Evolutionary conservation across 2,797 vertebrate genomes (phyloP), one percentile per base, ranked within the genome.

Genomic region (Acanthurus tractus): DNA sequence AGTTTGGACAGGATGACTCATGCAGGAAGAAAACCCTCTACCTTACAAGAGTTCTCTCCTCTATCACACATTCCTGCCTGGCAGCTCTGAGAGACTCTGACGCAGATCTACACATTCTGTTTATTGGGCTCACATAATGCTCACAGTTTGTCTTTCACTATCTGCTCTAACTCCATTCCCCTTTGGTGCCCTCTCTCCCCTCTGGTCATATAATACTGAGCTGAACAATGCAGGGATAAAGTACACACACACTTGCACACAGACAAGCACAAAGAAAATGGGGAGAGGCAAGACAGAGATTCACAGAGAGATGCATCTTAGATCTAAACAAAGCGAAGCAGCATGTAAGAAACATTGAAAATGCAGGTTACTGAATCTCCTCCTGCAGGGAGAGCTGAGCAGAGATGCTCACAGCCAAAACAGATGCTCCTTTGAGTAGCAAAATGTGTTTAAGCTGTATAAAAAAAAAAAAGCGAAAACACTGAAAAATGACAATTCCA

Each of bases 71-170:
- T 38, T 69, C 53, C 54, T 67, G 73, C 71, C 72, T 66, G 64
- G 63, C 80, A 59, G 65, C 72, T 74, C 69, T 57, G 64, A 89
- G 9, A 81, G 38, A 53, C 75, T 82, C 62, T 78, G 87, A 86
- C 59, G 36, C 1, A 2, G 12, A 7, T 76, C 71, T 53, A 64
- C 81, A 63, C 50, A 18, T 73, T 49, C 82, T 75, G 84, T 89
- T 89, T 63, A 44, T 67, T 76, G 79, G 72, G 70, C 87, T 92
- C 84, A 76, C 68, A 79, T 23, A 40, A 44, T 38, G 84, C 83
- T 86, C 89, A 85, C 78, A 76, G 66, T 79, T 86, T 74, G 86
- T 90, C 82, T 80, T 78, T 77, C 10, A 1, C 72, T 74, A 76
- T 86, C 71, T 74, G 64, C 63, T 63, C 3, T 38, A 49, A 53